Evolutionary conservation across 2,113 vertebrate species (phyloP).

Genomic region (Laticauda laticaudata): DNA sequence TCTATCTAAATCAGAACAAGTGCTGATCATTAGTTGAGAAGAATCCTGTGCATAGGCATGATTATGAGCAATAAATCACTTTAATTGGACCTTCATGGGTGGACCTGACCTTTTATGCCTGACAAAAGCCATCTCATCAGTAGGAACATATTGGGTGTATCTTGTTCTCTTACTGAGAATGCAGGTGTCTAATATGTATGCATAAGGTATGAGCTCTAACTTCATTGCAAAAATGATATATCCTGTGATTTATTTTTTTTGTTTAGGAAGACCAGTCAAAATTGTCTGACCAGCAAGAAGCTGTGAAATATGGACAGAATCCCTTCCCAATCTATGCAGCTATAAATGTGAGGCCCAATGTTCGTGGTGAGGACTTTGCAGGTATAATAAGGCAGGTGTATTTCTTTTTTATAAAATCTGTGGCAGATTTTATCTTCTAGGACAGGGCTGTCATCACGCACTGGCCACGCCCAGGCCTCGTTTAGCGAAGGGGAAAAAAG

Average conservation of each 20-base stretch:
- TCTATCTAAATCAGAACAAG: background rate
- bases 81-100: background rate
- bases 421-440: background rate
- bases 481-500: too few relatives aligned
- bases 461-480: too few relatives aligned
- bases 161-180: background rate
- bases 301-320: constrained; percentile 71
- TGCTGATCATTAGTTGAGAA: background rate
- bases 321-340: constrained; percentile 79
- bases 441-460: too few relatives aligned
- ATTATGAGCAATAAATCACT: background rate
- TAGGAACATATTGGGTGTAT: background rate
- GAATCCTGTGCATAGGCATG: background rate
- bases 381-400: constrained; percentile 55
- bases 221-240: background rate
- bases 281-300: constrained; percentile 76
- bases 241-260: constrained; percentile 18
- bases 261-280: constrained; percentile 72
- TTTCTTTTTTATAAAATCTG: constrained; percentile 17
- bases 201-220: background rate
- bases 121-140: background rate
- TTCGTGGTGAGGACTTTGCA: constrained; percentile 70
- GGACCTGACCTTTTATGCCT: background rate
- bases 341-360: constrained; percentile 68
- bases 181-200: background rate